phyloP scores from a whole-genome alignment of 1,140 invertebrate species.

The Pachypeltis micranthus region DNA sequence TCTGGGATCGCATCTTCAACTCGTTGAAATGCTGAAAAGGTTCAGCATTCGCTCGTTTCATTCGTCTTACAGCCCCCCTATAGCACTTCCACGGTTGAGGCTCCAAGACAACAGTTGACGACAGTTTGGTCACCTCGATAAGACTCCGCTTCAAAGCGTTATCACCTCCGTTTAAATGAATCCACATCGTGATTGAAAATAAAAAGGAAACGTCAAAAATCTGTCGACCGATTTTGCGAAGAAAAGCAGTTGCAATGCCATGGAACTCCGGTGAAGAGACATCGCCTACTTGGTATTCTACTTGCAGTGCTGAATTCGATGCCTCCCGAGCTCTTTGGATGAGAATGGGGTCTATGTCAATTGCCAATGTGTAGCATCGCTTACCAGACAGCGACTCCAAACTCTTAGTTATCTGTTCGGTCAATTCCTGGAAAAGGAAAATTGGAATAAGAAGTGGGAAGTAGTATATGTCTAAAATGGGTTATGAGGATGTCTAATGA shows the following conservation, averaged over 20 bases:
- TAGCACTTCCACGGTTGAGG: constrained; percentile 45
- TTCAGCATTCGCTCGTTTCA: constrained; percentile 44
- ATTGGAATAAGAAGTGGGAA: constrained; percentile 13
- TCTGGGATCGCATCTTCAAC: constrained; percentile 46
- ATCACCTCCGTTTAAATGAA: constrained; percentile 71
- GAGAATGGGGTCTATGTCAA: constrained; percentile 60
- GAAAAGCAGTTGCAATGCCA: background rate
- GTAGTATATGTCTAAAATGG: background rate
- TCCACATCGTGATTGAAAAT: constrained; percentile 79
- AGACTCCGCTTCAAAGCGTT: constrained; percentile 28
- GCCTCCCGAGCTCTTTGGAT: constrained; percentile 49
- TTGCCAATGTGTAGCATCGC: constrained; percentile 48
- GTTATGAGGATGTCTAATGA: background rate
- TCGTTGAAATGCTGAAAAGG: constrained; percentile 45
- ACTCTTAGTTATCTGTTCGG: constrained; percentile 32
- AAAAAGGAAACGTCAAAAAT: constrained; percentile 63
- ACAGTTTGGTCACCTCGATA: constrained; percentile 36
- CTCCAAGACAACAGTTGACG: constrained; percentile 54
- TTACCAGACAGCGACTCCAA: constrained; percentile 35
- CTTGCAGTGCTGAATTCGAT: constrained; percentile 33
- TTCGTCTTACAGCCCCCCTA: constrained; percentile 45
- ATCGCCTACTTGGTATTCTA: constrained; percentile 42
- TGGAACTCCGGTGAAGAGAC: constrained; percentile 17
- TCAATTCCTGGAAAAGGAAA: constrained; percentile 41
- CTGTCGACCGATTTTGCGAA: constrained; percentile 53